These are phyloP conservation scores for Spheniscus mendiculus DNA, from an alignment of 2,113 vertebrate genomes.

Conservation along the genomic window DNA sequence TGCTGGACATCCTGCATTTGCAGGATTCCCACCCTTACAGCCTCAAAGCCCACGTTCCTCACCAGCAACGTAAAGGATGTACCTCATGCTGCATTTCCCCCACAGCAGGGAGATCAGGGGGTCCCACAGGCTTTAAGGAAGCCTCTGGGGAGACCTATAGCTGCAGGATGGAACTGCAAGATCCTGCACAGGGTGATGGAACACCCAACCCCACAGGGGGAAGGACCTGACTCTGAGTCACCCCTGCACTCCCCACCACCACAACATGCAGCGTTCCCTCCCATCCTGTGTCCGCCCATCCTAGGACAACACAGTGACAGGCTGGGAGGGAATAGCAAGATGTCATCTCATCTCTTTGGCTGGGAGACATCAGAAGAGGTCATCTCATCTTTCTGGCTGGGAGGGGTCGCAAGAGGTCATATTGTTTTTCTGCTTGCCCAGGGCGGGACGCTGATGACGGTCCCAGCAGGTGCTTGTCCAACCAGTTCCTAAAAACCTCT, in stretches of 20 bases:
- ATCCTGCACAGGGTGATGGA: background rate
- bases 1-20: background rate
- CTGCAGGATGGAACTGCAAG: background rate
- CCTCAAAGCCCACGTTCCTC: background rate
- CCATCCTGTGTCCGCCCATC: background rate
- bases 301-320: background rate
- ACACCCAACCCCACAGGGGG: fast-evolving
- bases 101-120: background rate
- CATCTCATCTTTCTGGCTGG: background rate
- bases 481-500: background rate
- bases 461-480: background rate
- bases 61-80: background rate
- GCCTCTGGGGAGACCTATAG: background rate
- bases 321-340: background rate
- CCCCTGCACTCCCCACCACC: background rate
- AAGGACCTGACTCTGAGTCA: background rate
- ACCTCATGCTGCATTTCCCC: fast-evolving
- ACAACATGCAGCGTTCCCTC: background rate
- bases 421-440: background rate
- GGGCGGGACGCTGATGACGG: background rate
- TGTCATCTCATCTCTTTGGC: background rate
- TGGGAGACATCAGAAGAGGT: background rate
- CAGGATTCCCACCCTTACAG: background rate
- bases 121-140: background rate
- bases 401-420: background rate